These are phyloP conservation scores for Drosophila aldrichi DNA, from an alignment of 2,888 invertebrate genomes.

Conservation along the genomic window DNA sequence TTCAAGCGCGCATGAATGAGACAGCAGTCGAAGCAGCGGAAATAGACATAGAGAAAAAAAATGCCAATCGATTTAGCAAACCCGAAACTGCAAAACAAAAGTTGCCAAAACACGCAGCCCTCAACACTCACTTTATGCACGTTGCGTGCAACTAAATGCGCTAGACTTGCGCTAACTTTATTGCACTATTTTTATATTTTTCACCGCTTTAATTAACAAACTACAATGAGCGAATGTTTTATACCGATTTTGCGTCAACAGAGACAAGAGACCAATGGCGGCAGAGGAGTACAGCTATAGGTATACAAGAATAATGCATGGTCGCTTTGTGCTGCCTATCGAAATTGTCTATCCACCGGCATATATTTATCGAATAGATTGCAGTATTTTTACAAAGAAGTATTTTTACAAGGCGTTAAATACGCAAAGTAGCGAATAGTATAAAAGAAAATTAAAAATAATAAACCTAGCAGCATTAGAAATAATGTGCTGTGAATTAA, in stretches of 20 bases:
- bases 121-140: conserved; percentile 35
- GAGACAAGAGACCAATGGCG: conserved; percentile 69
- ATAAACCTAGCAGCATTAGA: neutral
- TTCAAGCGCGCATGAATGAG: conserved; percentile 51
- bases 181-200: conserved; percentile 26
- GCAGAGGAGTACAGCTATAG: conserved; percentile 62
- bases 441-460: neutral
- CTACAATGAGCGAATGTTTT: conserved; percentile 43
- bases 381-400: neutral
- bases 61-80: conserved; percentile 77
- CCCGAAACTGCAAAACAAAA: conserved; percentile 45
- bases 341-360: conserved; percentile 4
- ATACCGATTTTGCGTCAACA: conserved; percentile 62
- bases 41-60: conserved; percentile 79
- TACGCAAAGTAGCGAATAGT: too few relatives aligned
- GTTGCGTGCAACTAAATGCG: conserved; percentile 26
- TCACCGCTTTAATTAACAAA: conserved; percentile 18
- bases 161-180: conserved; percentile 7
- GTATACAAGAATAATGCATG: conserved; percentile 8
- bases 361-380: conserved; percentile 32
- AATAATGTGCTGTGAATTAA: too few relatives aligned
- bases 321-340: conserved; percentile 17
- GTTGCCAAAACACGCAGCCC: conserved; percentile 16
- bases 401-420: neutral
- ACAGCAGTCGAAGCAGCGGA: conserved; percentile 49